phyloP scores from a whole-genome alignment of 1,140 invertebrate genomes.

The Apis dorsata region DNA sequence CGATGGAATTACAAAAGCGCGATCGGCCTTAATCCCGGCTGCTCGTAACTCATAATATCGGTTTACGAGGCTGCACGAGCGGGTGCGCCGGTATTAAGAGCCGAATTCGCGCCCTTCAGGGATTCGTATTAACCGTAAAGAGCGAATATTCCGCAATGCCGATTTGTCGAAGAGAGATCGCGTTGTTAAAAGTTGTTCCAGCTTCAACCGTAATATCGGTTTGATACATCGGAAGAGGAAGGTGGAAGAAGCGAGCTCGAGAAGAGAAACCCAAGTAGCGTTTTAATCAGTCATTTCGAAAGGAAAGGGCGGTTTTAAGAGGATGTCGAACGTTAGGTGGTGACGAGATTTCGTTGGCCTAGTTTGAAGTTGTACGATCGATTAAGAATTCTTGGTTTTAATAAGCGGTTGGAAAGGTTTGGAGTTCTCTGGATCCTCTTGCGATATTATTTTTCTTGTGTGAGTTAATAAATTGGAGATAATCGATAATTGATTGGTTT shows the following conservation, averaged over 20 bases:
- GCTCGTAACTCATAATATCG: conserved; percentile 71
- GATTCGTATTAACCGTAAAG: conserved; percentile 51
- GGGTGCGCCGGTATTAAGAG: conserved; percentile 45
- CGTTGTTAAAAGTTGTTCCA: background rate
- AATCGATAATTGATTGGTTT: too few species aligned
- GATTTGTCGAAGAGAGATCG: conserved; percentile 42
- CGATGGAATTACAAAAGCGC: conserved; percentile 69
- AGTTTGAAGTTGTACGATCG: conserved; percentile 4
- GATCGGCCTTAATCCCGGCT: conserved; percentile 68
- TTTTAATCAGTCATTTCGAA: conserved; percentile 22
- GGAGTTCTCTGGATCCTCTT: background rate
- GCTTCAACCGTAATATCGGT: conserved; percentile 14
- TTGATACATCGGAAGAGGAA: too few species aligned
- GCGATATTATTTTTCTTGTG: too few species aligned
- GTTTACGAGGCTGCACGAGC: conserved; percentile 70
- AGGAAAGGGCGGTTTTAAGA: background rate
- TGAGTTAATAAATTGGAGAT: too few species aligned
- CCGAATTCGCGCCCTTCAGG: conserved; percentile 43
- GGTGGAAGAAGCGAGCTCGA: background rate
- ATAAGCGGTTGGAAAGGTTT: too few species aligned
- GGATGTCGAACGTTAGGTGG: background rate
- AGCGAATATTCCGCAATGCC: conserved; percentile 45
- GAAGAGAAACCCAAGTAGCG: background rate
- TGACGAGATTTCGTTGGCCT: conserved; percentile 14
- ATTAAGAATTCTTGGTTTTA: background rate